Conservation (phyloP, 2,113 vertebrate genomes). For the Phylloscopus trochilus region DNA sequence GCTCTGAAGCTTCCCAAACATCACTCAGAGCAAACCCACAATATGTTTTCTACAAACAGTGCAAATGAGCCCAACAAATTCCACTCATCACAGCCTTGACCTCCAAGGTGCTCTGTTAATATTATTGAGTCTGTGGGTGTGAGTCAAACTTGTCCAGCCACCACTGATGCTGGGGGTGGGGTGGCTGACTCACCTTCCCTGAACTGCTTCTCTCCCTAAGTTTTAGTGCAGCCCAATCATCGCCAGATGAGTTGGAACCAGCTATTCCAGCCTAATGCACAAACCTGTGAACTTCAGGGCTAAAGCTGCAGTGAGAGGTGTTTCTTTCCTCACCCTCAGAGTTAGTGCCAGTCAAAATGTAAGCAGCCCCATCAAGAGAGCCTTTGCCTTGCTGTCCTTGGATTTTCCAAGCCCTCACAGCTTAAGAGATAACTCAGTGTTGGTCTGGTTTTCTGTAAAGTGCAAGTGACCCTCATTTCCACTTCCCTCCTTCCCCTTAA, state of each 20-base stretch:
- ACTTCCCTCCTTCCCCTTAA: background rate
- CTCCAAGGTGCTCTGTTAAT: background rate
- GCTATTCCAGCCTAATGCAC: background rate
- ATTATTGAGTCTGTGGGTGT: fast-evolving
- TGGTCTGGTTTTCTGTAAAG: background rate
- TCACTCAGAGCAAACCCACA: background rate
- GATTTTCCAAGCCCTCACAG: background rate
- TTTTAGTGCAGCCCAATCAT: background rate
- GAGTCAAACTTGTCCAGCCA: background rate
- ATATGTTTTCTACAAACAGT: background rate
- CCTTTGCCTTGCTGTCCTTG: background rate
- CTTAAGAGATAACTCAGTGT: background rate
- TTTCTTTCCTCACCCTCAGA: background rate
- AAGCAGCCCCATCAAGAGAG: fast-evolving
- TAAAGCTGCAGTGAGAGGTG: background rate
- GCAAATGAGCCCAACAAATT: background rate
- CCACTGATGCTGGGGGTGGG: background rate
- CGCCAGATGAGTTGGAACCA: background rate
- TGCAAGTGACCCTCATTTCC: background rate
- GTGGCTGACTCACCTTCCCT: background rate
- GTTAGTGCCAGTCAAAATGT: background rate
- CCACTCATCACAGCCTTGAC: background rate
- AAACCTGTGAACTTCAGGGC: background rate
- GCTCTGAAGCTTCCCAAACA: background rate
- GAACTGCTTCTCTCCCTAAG: fast-evolving